These are phyloP conservation scores for Allolobophora icterica DNA, from an alignment of 2,888 invertebrate species.

Conservation along the genomic window DNA sequence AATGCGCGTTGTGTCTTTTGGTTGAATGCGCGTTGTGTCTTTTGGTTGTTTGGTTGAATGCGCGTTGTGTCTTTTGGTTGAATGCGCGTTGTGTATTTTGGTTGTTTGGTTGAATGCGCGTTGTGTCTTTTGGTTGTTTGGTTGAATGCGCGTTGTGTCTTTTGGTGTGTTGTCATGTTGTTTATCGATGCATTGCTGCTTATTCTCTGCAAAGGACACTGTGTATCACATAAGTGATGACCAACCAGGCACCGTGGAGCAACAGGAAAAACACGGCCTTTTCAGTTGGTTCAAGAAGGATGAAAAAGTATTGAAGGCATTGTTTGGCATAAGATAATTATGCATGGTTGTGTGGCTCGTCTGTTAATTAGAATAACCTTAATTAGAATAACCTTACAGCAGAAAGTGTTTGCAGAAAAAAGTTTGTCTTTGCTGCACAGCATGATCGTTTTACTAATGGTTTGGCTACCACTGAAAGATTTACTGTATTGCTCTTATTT, in stretches of 20 bases:
- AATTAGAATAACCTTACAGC: background rate
- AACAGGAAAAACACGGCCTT: constrained; percentile 26
- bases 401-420: background rate
- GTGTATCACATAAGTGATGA: constrained; percentile 26
- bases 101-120: too few relatives aligned
- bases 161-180: background rate
- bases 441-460: background rate
- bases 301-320: constrained; percentile 38
- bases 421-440: background rate
- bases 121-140: too few relatives aligned
- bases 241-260: constrained; percentile 5
- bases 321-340: constrained; percentile 6
- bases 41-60: too few relatives aligned
- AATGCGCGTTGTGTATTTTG: too few relatives aligned
- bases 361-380: constrained; percentile 24
- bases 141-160: background rate
- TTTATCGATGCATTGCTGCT: constrained; percentile 22
- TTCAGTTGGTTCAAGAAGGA: constrained; percentile 42
- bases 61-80: too few relatives aligned
- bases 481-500: background rate
- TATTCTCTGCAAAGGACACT: constrained; percentile 21
- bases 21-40: too few relatives aligned
- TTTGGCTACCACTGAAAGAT: background rate
- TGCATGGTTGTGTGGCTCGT: constrained; percentile 26
- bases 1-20: background rate